A percentile compares a stretch with the other conserved stretches of the same genome.
phyloP scores from a whole-genome alignment of 2,113 vertebrate species.

The Climacteris rufus region DNA sequence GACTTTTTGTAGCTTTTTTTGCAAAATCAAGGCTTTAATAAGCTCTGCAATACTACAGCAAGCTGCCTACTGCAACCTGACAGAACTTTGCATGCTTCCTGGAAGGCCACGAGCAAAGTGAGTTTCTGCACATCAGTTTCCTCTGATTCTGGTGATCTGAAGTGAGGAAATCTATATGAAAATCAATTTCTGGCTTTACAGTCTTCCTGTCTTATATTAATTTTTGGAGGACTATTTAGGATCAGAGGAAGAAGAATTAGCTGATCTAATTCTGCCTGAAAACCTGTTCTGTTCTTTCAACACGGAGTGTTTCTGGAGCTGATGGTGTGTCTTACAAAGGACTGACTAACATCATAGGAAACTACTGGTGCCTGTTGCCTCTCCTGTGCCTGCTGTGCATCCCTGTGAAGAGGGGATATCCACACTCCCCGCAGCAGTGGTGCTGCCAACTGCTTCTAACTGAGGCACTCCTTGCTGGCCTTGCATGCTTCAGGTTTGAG shows the following conservation, averaged over 20 bases:
- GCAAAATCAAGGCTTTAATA: neutral
- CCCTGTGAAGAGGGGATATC: neutral
- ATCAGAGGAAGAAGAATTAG: neutral
- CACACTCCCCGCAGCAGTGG: neutral
- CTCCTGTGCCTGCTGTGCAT: neutral
- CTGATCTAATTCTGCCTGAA: neutral
- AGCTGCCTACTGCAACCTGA: neutral
- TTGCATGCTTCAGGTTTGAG: neutral
- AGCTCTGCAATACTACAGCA: neutral
- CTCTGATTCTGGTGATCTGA: neutral
- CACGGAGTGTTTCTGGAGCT: neutral
- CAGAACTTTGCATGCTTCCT: neutral
- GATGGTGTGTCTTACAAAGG: neutral
- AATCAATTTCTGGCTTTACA: neutral
- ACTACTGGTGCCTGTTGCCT: neutral
- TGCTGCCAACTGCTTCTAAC: neutral
- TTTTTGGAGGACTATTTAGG: neutral
- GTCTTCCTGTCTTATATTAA: neutral
- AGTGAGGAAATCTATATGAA: neutral
- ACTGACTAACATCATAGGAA: neutral
- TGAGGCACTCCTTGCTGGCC: neutral
- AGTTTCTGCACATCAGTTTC: neutral
- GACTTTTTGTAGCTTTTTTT: slow-evolving; percentile 12
- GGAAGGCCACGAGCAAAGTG: neutral
- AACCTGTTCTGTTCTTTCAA: neutral